Conservation (phyloP, 2,888 invertebrate species). For the Tenthredo notha region DNA sequence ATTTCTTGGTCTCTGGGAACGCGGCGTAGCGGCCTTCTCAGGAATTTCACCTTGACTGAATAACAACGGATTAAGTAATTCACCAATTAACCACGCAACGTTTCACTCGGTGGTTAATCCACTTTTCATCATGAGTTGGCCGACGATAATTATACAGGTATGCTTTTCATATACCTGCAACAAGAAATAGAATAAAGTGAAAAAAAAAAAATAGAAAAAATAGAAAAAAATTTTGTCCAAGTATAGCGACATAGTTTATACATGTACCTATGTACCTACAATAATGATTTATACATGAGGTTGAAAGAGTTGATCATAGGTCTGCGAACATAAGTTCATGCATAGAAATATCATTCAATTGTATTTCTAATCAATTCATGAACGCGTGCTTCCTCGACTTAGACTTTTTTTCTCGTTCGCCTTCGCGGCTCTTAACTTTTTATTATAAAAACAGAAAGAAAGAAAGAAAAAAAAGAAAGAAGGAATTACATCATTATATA, state of each 20-base stretch:
- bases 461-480: too few species aligned
- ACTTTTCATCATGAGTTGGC: slow-evolving; percentile 11
- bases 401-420: slow-evolving; percentile 24
- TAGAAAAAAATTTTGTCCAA: neutral
- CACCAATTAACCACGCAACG: slow-evolving; percentile 34
- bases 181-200: neutral
- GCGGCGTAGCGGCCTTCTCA: slow-evolving; percentile 51
- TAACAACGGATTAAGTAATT: slow-evolving; percentile 49
- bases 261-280: neutral
- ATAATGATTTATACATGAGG: neutral
- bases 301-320: slow-evolving; percentile 2
- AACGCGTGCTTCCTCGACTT: neutral
- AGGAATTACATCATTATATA: neutral
- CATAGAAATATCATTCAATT: slow-evolving; percentile 8
- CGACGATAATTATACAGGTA: neutral
- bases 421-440: slow-evolving; percentile 7
- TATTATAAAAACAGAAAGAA: neutral
- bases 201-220: too few species aligned
- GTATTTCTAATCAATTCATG: slow-evolving; percentile 18
- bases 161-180: neutral
- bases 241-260: neutral
- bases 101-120: slow-evolving; percentile 33
- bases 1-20: slow-evolving; percentile 21
- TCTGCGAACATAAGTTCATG: neutral
- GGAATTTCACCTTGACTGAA: slow-evolving; percentile 53